These are phyloP conservation scores for Oreochromis aureus DNA, from an alignment of 2,113 vertebrate species.

Conservation along the genomic window DNA sequence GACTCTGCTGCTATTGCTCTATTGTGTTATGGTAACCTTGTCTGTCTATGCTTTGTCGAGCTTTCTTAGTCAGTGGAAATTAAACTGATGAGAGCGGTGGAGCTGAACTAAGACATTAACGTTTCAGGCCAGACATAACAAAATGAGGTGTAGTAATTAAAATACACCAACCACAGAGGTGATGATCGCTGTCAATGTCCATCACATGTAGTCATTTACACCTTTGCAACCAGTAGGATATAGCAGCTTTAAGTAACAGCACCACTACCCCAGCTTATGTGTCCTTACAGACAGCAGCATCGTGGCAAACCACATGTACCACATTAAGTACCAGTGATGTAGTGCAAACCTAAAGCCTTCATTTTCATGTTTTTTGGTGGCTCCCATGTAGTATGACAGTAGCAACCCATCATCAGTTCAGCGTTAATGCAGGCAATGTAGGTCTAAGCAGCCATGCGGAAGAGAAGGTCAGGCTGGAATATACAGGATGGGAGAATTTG, in stretches of 20 bases:
- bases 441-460: slow-evolving; percentile 27
- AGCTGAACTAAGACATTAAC: not conserved
- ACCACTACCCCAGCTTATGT: not conserved
- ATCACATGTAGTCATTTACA: not conserved
- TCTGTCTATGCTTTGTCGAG: not conserved
- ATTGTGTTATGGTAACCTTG: not conserved
- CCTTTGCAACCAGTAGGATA: not conserved
- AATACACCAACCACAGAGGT: not conserved
- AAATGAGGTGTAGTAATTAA: not conserved
- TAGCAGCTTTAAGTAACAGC: not conserved
- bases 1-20: not conserved
- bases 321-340: not conserved
- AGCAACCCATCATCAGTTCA: not conserved
- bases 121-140: not conserved
- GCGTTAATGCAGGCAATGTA: slow-evolving; percentile 9
- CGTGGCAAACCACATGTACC: not conserved
- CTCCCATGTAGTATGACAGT: not conserved
- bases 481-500: slow-evolving; percentile 24
- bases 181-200: not conserved
- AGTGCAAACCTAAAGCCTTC: not conserved
- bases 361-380: not conserved
- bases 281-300: not conserved
- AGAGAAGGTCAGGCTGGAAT: slow-evolving; percentile 7
- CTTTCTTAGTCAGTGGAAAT: not conserved
- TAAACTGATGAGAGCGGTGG: not conserved